Evolutionary conservation across 2,113 vertebrate genomes (phyloP), one percentile per base, ranked within the genome.

Genomic region (Nesogale talazaci): DNA sequence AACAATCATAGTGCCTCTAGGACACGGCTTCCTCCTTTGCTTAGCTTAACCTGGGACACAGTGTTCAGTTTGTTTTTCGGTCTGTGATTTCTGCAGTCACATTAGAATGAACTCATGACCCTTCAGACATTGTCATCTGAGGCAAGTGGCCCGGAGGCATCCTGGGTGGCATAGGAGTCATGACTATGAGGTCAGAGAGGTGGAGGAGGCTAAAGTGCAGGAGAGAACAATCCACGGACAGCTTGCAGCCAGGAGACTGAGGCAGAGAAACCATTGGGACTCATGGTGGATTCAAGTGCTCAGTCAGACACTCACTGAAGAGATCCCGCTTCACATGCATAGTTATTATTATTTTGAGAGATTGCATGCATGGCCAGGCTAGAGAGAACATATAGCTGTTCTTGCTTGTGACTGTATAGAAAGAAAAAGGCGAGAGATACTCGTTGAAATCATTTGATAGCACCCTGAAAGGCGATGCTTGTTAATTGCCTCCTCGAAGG

Each of bases 401-500:
- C 46, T 6, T 85, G 38, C 52, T 42, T 83, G 65, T 78, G 46
- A 59, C 6, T 72, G 20, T 42, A 70, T 69, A 20, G 36, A 69
- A 82, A 78, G 67, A 94, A 92, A 84, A 65, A 46, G 31, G 25
- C 40, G 79, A 1, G 38, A 15, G 85, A 22, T 36, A 63, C 92
- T 83, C 76, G 91, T 67, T 34, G 38, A 94, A 91, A 91, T 69
- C 84, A 85, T 78, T 75, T 89, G 75, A 88, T 81, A 93, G 89
- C 46, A 84, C 27, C 23, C 80, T 2, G 36, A 81, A 91, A 31
- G 38, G 6, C 89, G 92, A 70, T 92, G 91, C 93, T 92, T 90
- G 56, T 91, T 90, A 76, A 69, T 91, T 86, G 42, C 57, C 93
- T 95, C 36, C 77, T 95, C 87, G 90, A 94, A 94, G 94, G 76